phyloP scores from a whole-genome alignment of 2,888 invertebrate species.

The Microctonus brassicae region DNA sequence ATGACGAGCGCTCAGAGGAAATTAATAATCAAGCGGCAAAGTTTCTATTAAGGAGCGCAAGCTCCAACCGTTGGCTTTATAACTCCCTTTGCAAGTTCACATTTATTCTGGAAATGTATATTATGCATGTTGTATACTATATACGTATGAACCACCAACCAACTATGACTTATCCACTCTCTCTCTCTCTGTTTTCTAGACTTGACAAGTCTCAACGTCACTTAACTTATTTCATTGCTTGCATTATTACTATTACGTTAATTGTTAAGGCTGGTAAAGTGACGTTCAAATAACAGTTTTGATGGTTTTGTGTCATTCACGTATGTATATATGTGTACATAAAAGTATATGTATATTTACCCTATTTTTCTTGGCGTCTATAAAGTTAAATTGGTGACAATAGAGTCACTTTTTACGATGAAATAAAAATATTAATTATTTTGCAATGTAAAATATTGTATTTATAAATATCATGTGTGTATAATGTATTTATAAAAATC shows the following conservation, averaged over 20 bases:
- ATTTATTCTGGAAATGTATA: too few species aligned
- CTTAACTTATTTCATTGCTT: slow-evolving; percentile 16
- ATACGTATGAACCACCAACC: background rate
- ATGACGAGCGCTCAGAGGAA: slow-evolving; percentile 7
- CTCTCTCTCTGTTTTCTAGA: background rate
- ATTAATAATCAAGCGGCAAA: background rate
- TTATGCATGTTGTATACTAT: too few species aligned
- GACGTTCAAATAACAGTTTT: slow-evolving; percentile 10
- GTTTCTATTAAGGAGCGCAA: background rate
- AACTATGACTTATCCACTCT: background rate
- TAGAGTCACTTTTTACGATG: too few species aligned
- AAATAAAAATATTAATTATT: background rate
- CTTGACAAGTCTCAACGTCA: background rate
- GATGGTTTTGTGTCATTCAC: background rate
- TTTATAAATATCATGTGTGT: background rate
- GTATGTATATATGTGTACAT: too few species aligned
- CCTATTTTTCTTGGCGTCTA: background rate
- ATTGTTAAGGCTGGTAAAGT: slow-evolving; percentile 4
- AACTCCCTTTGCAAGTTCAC: background rate
- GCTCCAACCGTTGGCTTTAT: background rate
- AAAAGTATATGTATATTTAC: background rate
- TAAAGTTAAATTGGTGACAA: too few species aligned
- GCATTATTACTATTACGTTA: slow-evolving; percentile 12
- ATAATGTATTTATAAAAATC: background rate
- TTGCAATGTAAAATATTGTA: background rate